Evolutionary conservation across 2,113 vertebrate genomes (phyloP), one percentile per base, ranked within the genome.

Genomic region (Phrynosoma platyrhinos): DNA sequence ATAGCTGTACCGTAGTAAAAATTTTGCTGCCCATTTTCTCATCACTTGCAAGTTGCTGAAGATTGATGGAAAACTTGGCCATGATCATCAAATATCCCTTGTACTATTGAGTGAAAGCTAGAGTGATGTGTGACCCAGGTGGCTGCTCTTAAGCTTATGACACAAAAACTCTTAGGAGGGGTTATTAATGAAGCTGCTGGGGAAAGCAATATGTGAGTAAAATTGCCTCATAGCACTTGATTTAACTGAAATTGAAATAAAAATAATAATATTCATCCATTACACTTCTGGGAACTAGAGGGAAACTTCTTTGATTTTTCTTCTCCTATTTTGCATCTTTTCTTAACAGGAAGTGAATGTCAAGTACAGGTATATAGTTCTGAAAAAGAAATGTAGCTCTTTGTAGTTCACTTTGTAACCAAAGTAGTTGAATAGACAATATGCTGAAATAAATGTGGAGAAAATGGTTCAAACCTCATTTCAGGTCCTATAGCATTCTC

Each of bases 11-110:
- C 87, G 90, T 79, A 71, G 64, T 88, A 77, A 86, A 62, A 42
- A 92, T 79, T 89, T 81, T 92, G 72, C 0, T 1, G 52, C 69
- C 91, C 79, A 25, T 92, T 92, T 93, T 92, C 86, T 80, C 80
- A 8, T 90, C 72, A 85, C 84, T 93, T 81, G 3, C 0, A 0
- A 30, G 32, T 55, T 92, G 83, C 47, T 85, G 62, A n/a, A 86
- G 74, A 90, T 91, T 91, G 76, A 93, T 62, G 1, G 79, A 74
- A 1, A 4, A 55, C 76, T 87, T 9, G n/a, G 72, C 25, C 72
- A 21, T 74, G 89, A 64, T 83, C 86, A 84, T 87, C 83, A 90
- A 92, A 85, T 69, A 40, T 36, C 83, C 85, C 58, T 82, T 83
- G 87, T 88, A 32, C 85, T 87, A 68, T 2, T 20, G 62, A 89